These are phyloP conservation scores for Gryllus bimaculatus DNA, from an alignment of 1,140 invertebrate species.

Conservation along the genomic window DNA sequence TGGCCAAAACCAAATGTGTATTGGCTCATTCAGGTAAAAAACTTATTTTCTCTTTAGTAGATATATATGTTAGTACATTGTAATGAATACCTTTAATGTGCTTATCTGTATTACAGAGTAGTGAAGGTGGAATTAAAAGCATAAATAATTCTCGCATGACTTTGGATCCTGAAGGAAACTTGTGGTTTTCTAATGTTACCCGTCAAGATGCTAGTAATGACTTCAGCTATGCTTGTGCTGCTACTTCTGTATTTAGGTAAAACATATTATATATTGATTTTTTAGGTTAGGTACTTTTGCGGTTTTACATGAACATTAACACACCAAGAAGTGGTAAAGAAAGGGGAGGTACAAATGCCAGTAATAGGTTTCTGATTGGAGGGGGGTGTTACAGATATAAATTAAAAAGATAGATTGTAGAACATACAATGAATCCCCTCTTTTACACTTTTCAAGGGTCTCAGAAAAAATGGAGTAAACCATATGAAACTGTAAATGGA, in stretches of 20 bases:
- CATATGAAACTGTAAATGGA: too few species aligned
- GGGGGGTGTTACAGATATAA: too few species aligned
- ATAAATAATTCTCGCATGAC: slow-evolving; percentile 91
- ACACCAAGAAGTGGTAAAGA: background rate
- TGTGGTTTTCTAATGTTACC: slow-evolving; percentile 90
- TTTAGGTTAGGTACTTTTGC: background rate
- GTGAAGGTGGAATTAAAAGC: slow-evolving; percentile 65
- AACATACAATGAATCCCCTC: too few species aligned
- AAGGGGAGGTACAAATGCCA: too few species aligned
- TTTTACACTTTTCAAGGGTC: too few species aligned
- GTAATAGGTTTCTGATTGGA: too few species aligned
- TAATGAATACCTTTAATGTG: background rate
- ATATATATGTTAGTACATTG: too few species aligned
- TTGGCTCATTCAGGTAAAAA: slow-evolving; percentile 68
- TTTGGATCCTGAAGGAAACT: slow-evolving; percentile 82
- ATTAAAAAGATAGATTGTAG: too few species aligned
- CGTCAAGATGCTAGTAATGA: slow-evolving; percentile 69
- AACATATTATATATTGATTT: background rate
- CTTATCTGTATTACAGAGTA: slow-evolving; percentile 36
- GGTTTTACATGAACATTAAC: background rate
- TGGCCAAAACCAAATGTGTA: slow-evolving; percentile 90
- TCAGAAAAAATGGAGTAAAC: too few species aligned
- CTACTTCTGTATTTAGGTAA: slow-evolving; percentile 63
- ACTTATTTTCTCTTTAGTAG: background rate
- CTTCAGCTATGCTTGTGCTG: slow-evolving; percentile 81